These are phyloP conservation scores for Peribatodes rhomboidaria DNA, from an alignment of 2,888 invertebrate species.

Conservation along the genomic window DNA sequence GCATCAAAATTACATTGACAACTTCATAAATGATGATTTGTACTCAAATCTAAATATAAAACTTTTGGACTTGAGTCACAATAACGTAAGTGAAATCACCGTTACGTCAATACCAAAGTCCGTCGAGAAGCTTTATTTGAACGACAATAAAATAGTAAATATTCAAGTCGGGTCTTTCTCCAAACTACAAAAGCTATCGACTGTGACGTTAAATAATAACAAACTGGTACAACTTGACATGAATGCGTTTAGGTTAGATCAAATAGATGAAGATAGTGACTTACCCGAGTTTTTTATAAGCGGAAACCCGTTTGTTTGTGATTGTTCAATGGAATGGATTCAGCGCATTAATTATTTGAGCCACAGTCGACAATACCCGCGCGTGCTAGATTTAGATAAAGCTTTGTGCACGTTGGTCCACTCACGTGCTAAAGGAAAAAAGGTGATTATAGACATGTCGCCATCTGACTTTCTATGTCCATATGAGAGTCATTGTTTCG, in stretches of 20 bases:
- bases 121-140: slow-evolving; percentile 90
- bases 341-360: slow-evolving; percentile 92
- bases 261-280: slow-evolving; percentile 89
- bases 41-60: slow-evolving; percentile 87
- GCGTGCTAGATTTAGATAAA: slow-evolving; percentile 92
- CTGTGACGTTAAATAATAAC: slow-evolving; percentile 92
- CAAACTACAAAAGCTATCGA: slow-evolving; percentile 89
- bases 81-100: slow-evolving; percentile 89
- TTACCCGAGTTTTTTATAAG: slow-evolving; percentile 93
- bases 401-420: slow-evolving; percentile 92
- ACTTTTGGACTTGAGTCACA: slow-evolving; percentile 91
- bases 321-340: slow-evolving; percentile 96
- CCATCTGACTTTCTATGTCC: slow-evolving; percentile 93
- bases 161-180: slow-evolving; percentile 91
- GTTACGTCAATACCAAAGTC: slow-evolving; percentile 90
- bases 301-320: slow-evolving; percentile 94
- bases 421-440: slow-evolving; percentile 89
- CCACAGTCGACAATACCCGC: slow-evolving; percentile 91
- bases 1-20: slow-evolving; percentile 90
- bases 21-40: slow-evolving; percentile 87
- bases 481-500: slow-evolving; percentile 94
- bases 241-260: slow-evolving; percentile 90
- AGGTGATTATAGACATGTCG: slow-evolving; percentile 89
- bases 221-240: slow-evolving; percentile 90
- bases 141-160: slow-evolving; percentile 90